Conservation (phyloP, 2,113 vertebrate genomes). For the Psammodynastes pulverulentus region DNA sequence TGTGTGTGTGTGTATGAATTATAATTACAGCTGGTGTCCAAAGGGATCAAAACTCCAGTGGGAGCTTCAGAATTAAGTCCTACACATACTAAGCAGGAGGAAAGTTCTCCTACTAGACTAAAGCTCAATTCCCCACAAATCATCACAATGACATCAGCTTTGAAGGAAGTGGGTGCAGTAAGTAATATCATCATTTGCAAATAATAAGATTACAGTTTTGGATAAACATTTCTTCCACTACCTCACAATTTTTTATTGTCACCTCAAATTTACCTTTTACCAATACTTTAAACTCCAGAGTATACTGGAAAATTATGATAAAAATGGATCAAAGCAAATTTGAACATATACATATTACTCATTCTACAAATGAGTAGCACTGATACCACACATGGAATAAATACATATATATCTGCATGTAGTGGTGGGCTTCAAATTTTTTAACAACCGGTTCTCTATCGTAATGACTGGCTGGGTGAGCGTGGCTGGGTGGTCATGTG, state of each 20-base stretch:
- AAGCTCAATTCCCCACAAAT: constrained; percentile 64
- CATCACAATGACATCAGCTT: constrained; percentile 92
- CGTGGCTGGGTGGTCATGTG: too few species aligned
- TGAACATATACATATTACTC: not conserved
- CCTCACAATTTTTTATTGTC: not conserved
- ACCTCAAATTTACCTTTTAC: too few species aligned
- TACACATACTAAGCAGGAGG: constrained; percentile 63
- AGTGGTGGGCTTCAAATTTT: too few species aligned
- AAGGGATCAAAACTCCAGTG: constrained; percentile 73
- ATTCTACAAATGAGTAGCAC: not conserved
- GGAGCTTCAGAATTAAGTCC: constrained; percentile 54
- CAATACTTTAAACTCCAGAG: not conserved
- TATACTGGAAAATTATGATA: not conserved
- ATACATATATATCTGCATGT: not conserved
- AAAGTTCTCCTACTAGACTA: constrained; percentile 62
- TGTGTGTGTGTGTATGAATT: not conserved
- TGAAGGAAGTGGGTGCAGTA: constrained; percentile 92
- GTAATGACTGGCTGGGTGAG: too few species aligned
- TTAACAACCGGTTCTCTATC: too few species aligned
- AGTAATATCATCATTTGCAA: constrained; percentile 57
- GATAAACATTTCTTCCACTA: not conserved
- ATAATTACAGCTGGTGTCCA: constrained; percentile 75
- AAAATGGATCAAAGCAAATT: not conserved
- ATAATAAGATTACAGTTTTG: not conserved
- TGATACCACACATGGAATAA: not conserved